phyloP scores from a whole-genome alignment of 1,140 invertebrate genomes.

The Drosophila miranda region DNA sequence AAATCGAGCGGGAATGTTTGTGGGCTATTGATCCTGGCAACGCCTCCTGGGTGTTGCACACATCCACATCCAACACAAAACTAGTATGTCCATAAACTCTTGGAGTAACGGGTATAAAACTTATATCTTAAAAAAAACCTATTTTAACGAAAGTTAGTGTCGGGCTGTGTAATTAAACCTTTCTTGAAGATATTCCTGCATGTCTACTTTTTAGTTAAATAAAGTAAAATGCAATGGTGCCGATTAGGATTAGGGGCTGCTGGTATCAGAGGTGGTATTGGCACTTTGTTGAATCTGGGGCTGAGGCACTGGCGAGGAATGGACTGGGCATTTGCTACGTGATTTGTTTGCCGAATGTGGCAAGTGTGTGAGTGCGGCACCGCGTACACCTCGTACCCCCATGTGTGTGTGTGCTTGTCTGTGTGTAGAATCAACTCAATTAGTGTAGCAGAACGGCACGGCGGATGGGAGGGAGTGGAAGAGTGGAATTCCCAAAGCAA shows the following conservation, averaged over 20 bases:
- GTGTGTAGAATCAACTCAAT: constrained; percentile 55
- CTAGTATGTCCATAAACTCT: too few relatives aligned
- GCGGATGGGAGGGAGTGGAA: constrained; percentile 15
- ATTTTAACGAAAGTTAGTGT: too few relatives aligned
- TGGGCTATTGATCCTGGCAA: too few relatives aligned
- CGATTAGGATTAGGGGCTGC: constrained; percentile 16
- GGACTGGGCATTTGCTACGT: constrained; percentile 52
- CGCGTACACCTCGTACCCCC: constrained; percentile 1
- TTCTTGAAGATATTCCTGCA: too few relatives aligned
- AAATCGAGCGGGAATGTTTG: too few relatives aligned
- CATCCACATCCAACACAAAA: too few relatives aligned
- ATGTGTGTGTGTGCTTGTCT: neutral
- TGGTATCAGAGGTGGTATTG: neutral
- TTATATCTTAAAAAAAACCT: too few relatives aligned
- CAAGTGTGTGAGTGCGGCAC: constrained; percentile 53
- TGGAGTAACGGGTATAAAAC: too few relatives aligned
- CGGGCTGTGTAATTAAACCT: too few relatives aligned
- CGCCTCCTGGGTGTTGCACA: too few relatives aligned
- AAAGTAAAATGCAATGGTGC: constrained; percentile 19
- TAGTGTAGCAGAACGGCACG: constrained; percentile 46
- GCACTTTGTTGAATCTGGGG: neutral
- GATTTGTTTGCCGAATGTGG: constrained; percentile 78
- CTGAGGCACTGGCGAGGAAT: neutral
- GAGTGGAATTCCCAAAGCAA: constrained; percentile 15
- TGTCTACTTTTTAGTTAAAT: constrained; percentile 8